A percentile compares a stretch with the other conserved stretches of the same genome.
Conservation (phyloP, 2,113 vertebrate species). For the Microtus pennsylvanicus region DNA sequence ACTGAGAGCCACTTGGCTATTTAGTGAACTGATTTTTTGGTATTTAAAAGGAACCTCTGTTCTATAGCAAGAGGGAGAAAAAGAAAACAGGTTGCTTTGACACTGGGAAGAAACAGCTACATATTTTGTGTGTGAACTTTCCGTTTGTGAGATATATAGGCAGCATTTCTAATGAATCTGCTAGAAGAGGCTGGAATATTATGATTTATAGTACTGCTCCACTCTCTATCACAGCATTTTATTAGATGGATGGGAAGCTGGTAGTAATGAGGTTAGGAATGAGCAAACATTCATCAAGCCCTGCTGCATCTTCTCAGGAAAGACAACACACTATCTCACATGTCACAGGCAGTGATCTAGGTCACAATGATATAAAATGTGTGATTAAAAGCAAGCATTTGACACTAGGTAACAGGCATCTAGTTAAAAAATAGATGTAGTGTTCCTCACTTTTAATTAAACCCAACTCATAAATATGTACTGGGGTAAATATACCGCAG, state of each 20-base stretch:
- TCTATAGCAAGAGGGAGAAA: conserved; percentile 9
- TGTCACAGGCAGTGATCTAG: conserved; percentile 90
- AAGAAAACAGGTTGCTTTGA: conserved; percentile 61
- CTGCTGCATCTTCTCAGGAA: conserved; percentile 89
- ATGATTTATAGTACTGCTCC: conserved; percentile 91
- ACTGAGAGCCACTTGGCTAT: conserved; percentile 48
- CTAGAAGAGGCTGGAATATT: conserved; percentile 89
- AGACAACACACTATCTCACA: conserved; percentile 90
- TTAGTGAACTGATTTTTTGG: conserved; percentile 78
- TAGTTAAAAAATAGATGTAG: conserved; percentile 89
- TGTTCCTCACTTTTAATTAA: conserved; percentile 90
- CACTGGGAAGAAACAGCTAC: conserved; percentile 75
- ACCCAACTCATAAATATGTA: conserved; percentile 88
- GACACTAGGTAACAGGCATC: conserved; percentile 90
- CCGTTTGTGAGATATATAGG: conserved; percentile 89
- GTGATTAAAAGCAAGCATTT: conserved; percentile 91
- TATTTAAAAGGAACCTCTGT: conserved; percentile 78
- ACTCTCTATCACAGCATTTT: conserved; percentile 92
- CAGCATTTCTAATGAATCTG: conserved; percentile 92
- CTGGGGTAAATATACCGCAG: conserved; percentile 88
- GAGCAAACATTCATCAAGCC: conserved; percentile 93
- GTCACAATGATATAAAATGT: conserved; percentile 90
- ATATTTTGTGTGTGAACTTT: conserved; percentile 87
- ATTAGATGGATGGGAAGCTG: conserved; percentile 94
- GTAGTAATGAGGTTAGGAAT: conserved; percentile 94